Evolutionary conservation across 2,113 vertebrate genomes (phyloP), one percentile per base, ranked within the genome.

Genomic region (Callospermophilus lateralis): DNA sequence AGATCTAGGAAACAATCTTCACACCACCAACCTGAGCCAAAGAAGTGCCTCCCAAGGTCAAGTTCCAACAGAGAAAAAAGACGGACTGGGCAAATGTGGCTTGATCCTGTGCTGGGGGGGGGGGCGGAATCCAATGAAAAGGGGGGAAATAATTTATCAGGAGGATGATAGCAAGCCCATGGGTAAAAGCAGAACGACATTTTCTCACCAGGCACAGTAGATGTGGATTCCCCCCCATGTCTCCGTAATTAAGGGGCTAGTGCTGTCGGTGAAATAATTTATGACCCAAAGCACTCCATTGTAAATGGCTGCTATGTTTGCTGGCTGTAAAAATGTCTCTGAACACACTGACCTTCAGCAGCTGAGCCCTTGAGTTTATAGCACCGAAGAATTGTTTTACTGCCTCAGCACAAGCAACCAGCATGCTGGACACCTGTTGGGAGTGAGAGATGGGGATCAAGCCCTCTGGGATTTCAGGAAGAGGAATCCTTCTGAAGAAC

Each of bases 271-370:
- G 26, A 92, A 88, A 98, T 98, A 95, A 98, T 98, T 98, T 97
- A 98, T 10, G 4, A 58, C 70, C 86, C 90, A 63, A 0, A 84
- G 61, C 42, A 85, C 61, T 45, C 88, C 32, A 19, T 0, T 85
- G 68, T 96, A 92, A 97, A 92, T 73, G 84, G 93, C 53, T 94
- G 94, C 87, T 90, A 20, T 97, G 81, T 97, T 98, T 97, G 95
- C 78, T 53, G 74, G 96, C 94, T 97, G 2, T 98, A 97, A 97
- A 98, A 97, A 90, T 77, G 70, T 90, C 96, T 94, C 96, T 89
- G 87, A 97, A 74, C 95, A 97, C 42, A 79, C 87, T 97, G 97
- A 96, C 96, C 97, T 98, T 98, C 97, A 94, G 92, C 96, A 97
- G 96, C 55, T 96, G 87, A 98, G 95, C 96, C 85, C 89, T 83